Base-by-base conservation (phyloP, 2,888 invertebrate genomes). In the Drosophila vallismaia region DNA sequence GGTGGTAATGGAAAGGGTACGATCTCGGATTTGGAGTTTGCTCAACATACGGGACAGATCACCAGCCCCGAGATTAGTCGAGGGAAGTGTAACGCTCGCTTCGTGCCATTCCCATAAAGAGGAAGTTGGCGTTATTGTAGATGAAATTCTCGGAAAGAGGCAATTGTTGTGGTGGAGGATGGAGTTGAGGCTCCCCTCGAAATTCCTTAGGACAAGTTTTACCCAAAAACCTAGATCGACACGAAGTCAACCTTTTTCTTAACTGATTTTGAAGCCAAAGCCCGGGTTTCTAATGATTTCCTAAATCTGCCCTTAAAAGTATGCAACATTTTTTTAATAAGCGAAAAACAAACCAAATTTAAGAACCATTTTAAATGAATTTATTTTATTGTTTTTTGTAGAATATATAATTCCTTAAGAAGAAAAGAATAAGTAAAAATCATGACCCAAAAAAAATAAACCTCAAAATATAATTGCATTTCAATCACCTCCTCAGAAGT, bases 11-110 rank as follows among this genome's bases (percentile, higher is more conserved):
- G 40, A 24, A 19, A 0, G 28, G 53, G 49, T 36, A 46, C 52
- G 62, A 44, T 59, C 42, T 49, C 46, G 63, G 75, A 7, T 50
- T 52, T 52, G 64, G 74, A 63, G 70, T 77, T 75, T 83, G 83
- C 49, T 52, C 51, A 59, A 60, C 84, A 77, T 69, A 70, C 85
- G 83, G 67, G 51, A 63, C 76, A 59, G 82, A 82, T 83, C 86
- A 71, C 52, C 74, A 70, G 58, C 66, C 57, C 52, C 33, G 29
- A 75, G 80, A 82, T 82, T 80, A 83, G 86, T 67, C 36, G 28
- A 14, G 42, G 48, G 46, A 54, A 46, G 54, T 28, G 38, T 24
- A 5, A 5, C 14, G 44, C 3, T 19, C 24, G 44, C 44, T 44
- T n/a, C 38, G 40, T 46, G 36, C 54, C 53, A 54, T 53, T 80